A percentile compares a stretch with the other conserved stretches of the same genome.
These are phyloP conservation scores for Agapornis canus DNA, from an alignment of 2,797 vertebrate genomes.

Conservation along the genomic window DNA sequence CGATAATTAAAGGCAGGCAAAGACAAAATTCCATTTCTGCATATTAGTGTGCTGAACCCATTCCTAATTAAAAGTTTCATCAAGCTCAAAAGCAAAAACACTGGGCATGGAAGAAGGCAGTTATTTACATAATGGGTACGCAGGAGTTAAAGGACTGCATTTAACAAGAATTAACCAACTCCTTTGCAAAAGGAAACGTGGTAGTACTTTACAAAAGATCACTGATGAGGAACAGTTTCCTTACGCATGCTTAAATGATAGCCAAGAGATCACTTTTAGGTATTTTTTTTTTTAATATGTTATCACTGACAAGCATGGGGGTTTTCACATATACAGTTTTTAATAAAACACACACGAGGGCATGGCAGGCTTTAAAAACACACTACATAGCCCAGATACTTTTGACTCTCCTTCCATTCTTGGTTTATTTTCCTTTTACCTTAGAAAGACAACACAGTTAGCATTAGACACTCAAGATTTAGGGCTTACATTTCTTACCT, in stretches of 20 bases:
- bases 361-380: background rate
- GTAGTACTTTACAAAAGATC: background rate
- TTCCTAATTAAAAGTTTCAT: slow-evolving; percentile 29
- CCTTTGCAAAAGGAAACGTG: background rate
- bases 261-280: background rate
- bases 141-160: background rate
- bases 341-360: background rate
- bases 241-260: background rate
- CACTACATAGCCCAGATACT: background rate
- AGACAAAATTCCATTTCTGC: background rate
- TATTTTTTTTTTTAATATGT: background rate
- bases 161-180: background rate
- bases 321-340: background rate
- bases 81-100: background rate
- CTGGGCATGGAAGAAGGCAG: background rate
- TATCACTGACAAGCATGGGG: background rate
- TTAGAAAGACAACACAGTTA: background rate
- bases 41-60: background rate
- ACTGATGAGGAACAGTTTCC: background rate
- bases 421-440: background rate
- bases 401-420: background rate
- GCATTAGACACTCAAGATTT: slow-evolving; percentile 23
- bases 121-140: background rate
- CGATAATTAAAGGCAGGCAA: background rate
- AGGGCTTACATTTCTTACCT: slow-evolving; percentile 81